Evolutionary conservation across 2,797 vertebrate genomes (phyloP).

Genomic region (Phrynocephalus guinanensis): DNA sequence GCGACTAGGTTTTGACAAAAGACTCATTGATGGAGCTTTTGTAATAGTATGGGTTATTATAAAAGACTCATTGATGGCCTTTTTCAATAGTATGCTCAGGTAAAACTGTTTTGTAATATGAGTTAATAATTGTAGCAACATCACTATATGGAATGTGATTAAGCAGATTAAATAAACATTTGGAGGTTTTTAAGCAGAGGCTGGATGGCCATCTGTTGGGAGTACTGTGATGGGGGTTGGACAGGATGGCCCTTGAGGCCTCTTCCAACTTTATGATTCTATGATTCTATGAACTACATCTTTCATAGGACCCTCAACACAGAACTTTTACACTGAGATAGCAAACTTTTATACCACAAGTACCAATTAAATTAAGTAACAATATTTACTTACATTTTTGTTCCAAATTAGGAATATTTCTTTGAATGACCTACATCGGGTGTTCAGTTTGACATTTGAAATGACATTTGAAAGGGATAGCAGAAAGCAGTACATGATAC

Average conservation of each 20-base stretch:
- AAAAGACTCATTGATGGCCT: background rate
- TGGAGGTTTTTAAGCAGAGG: too few relatives aligned
- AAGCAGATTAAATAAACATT: background rate
- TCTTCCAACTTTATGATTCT: too few relatives aligned
- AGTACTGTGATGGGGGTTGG: too few relatives aligned
- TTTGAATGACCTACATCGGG: background rate
- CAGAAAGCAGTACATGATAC: background rate
- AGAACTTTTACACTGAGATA: background rate
- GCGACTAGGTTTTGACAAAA: background rate
- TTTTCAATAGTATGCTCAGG: background rate
- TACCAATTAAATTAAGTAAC: background rate
- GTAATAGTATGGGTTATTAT: background rate
- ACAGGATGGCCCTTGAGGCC: too few relatives aligned
- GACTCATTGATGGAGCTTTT: background rate
- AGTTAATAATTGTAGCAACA: background rate
- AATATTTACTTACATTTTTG: background rate
- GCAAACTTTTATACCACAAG: background rate
- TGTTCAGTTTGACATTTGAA: background rate
- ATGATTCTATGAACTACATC: too few relatives aligned
- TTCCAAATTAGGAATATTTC: background rate
- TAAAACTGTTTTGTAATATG: conserved; percentile 35
- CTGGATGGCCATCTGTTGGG: too few relatives aligned
- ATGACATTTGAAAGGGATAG: background rate
- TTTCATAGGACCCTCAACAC: background rate
- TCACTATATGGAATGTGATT: background rate